Evolutionary conservation across 2,888 invertebrate genomes (phyloP).

Genomic region (Unio pictorum): DNA sequence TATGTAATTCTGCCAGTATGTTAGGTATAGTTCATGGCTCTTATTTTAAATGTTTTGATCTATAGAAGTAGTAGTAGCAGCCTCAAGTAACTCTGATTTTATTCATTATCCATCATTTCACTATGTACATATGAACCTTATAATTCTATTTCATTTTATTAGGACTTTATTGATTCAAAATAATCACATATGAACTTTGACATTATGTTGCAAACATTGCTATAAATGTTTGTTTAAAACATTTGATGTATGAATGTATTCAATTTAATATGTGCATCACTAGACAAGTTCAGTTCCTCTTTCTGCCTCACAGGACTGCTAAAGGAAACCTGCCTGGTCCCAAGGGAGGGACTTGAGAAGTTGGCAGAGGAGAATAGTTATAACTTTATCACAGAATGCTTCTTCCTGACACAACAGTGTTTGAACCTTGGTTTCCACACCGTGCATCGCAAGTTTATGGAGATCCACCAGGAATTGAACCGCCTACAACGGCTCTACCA

Average conservation of each 20-base stretch:
- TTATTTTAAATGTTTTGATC: no score
- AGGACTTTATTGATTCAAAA: no score
- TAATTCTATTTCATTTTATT: no score
- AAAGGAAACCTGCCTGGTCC: constrained; percentile 87
- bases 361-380: constrained; percentile 38
- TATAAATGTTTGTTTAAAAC: no score
- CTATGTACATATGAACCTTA: no score
- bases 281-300: neutral
- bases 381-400: constrained; percentile 89
- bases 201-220: no score
- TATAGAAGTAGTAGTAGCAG: no score
- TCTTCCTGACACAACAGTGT: constrained; percentile 90
- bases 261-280: neutral
- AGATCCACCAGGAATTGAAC: constrained; percentile 78
- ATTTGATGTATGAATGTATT: neutral
- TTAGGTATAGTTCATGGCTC: no score
- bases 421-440: constrained; percentile 80
- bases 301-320: constrained; percentile 34
- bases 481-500: constrained; percentile 83
- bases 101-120: no score
- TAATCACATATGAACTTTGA: no score
- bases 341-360: constrained; percentile 72
- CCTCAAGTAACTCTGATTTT: no score
- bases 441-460: constrained; percentile 74
- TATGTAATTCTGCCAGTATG: no score